phyloP scores from a whole-genome alignment of 2,113 vertebrate species.

The Labeo rohita region DNA sequence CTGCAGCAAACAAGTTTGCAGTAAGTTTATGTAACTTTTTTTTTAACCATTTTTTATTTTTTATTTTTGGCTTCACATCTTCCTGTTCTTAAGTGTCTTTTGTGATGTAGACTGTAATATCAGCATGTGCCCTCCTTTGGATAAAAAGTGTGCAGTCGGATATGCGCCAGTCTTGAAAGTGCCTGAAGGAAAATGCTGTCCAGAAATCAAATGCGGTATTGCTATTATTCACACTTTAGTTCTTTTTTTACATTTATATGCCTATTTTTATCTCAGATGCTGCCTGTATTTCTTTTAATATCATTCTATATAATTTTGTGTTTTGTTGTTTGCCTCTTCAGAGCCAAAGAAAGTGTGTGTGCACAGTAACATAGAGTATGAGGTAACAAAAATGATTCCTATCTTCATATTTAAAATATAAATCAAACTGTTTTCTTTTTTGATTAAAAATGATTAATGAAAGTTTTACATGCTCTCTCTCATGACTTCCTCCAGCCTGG shows the following conservation, averaged over 20 bases:
- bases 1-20: conserved; percentile 79
- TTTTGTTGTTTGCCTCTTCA: conserved; percentile 63
- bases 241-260: neutral
- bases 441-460: neutral
- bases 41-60: neutral
- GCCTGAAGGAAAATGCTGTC: conserved; percentile 82
- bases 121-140: conserved; percentile 72
- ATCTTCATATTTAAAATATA: neutral
- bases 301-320: neutral
- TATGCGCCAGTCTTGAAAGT: conserved; percentile 69
- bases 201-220: conserved; percentile 81
- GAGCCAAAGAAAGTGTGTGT: conserved; percentile 89
- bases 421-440: neutral
- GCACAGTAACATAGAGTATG: conserved; percentile 77
- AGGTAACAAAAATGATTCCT: conserved; percentile 75
- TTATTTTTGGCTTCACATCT: neutral
- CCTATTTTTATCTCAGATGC: neutral
- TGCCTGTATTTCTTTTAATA: neutral
- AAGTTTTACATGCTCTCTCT: neutral
- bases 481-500: conserved; percentile 74
- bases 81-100: neutral
- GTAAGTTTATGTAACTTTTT: conserved; percentile 71
- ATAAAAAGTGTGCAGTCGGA: conserved; percentile 75
- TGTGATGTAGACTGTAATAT: conserved; percentile 80
- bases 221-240: neutral